Percentiles rank a stretch among this genome's conserved stretches.
Conservation (phyloP, 1,140 invertebrate genomes). For the Musca domestica region DNA sequence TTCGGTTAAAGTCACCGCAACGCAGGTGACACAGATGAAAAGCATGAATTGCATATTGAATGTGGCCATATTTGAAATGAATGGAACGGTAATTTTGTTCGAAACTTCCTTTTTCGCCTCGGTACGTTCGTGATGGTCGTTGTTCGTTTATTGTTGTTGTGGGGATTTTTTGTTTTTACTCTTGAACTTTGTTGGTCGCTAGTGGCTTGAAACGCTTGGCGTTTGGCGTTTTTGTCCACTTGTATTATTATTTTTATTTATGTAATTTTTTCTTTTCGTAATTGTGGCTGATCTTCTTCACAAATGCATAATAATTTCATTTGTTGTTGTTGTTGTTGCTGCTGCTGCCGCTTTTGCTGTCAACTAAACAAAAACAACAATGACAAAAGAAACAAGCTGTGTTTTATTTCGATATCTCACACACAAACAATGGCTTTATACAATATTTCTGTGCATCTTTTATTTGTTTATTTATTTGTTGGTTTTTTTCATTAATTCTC, state of each 20-base stretch:
- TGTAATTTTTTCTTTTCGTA: neutral
- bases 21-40: conserved; percentile 8
- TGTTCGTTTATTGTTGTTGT: neutral
- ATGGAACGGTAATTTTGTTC: too few relatives aligned
- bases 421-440: too few relatives aligned
- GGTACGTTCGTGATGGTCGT: too few relatives aligned
- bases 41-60: neutral
- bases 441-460: too few relatives aligned
- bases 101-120: too few relatives aligned
- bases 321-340: too few relatives aligned
- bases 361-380: too few relatives aligned
- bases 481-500: too few relatives aligned
- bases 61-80: neutral
- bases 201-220: neutral
- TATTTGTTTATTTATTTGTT: too few relatives aligned
- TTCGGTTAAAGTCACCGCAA: neutral
- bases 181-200: conserved; percentile 3
- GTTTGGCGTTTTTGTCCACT: neutral
- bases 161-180: neutral
- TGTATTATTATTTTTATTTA: neutral
- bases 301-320: conserved; percentile 9
- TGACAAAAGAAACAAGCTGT: too few relatives aligned
- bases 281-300: neutral
- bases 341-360: too few relatives aligned
- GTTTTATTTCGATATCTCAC: too few relatives aligned